A percentile compares a stretch with the other conserved stretches of the same genome.
phyloP scores from a whole-genome alignment of 2,797 vertebrate genomes.

The Sebastes dallii region DNA sequence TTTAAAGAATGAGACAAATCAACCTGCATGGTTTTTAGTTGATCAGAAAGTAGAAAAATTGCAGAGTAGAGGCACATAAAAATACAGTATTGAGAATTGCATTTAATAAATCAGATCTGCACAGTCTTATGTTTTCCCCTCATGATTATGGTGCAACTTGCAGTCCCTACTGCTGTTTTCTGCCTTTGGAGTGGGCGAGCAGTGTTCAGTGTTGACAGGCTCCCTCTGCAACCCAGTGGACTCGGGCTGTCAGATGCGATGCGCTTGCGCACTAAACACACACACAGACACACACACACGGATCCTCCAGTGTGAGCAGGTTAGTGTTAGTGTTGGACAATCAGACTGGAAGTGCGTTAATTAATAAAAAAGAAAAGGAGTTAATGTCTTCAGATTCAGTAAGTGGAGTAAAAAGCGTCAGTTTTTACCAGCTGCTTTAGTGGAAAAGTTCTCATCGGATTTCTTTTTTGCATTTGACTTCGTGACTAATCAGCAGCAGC shows the following conservation, averaged over 20 bases:
- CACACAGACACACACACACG: background rate
- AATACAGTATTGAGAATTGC: background rate
- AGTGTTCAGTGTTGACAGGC: conserved; percentile 34
- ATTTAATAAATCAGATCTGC: background rate
- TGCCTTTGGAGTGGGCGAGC: conserved; percentile 50
- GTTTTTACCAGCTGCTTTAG: background rate
- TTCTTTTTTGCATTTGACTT: background rate
- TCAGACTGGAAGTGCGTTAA: background rate
- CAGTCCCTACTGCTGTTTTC: conserved; percentile 22
- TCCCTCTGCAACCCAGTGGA: conserved; percentile 13
- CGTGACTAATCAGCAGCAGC: background rate
- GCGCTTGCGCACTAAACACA: conserved; percentile 65
- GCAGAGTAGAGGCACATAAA: background rate
- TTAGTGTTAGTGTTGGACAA: background rate
- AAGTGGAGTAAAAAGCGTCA: background rate
- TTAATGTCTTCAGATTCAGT: background rate
- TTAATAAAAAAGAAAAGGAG: background rate
- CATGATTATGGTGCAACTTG: background rate
- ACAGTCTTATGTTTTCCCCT: background rate
- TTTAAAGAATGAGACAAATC: background rate
- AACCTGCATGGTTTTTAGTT: background rate
- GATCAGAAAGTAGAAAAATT: background rate
- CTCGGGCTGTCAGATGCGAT: conserved; percentile 25
- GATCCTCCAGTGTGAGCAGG: conserved; percentile 1
- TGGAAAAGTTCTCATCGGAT: conserved; percentile 36